Evolutionary conservation across 1,140 invertebrate species (phyloP), one percentile per base, ranked within the genome.

Genomic region (Drosophila auraria): DNA sequence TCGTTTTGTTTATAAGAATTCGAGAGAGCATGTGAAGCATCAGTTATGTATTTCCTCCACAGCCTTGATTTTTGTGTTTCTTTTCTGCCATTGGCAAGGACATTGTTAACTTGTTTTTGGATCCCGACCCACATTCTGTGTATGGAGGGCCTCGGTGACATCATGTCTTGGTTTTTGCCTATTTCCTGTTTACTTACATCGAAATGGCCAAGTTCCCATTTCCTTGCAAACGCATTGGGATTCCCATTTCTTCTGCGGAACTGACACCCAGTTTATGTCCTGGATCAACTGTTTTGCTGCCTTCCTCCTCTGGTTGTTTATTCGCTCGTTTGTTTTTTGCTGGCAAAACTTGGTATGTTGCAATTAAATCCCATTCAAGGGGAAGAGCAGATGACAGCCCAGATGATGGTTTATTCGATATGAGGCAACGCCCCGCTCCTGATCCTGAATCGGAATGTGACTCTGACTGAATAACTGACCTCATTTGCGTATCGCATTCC

Each of bases 401-500:
- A 65, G 40, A 53, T 25, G n/a, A 74, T 45, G 50, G 45, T 61
- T 27, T 51, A 56, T 27, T 54, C 17, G 36, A 57, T 40, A 57
- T 57, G 11, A 25, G 54, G 36, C 54, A 40, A 42, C 20, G 65
- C 51, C 25, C 50, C 11, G 15, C 27, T 45, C 12, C 70, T 12
- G 51, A 40, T 20, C 53, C 33, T 15, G 40, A 33, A 36, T 44
- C 33, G 25, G n/a, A 60, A 38, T 53, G 23, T 2, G 47, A 36
- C 53, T 58, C 57, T 30, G 56, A 68, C 40, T 54, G 56, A 74
- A 36, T 54, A 83, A 47, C 40, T 82, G 72, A 78, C 62, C 72
- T 62, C 58, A 60, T 73, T 86, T 68, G 83, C 51, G 56, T 80
- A 75, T 75, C 40, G 56, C 58, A 59, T 58, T 64, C 51, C 58